Evolutionary conservation across 1,140 invertebrate genomes (phyloP), one percentile per base, ranked within the genome.

Genomic region (Drosophila albomicans): DNA sequence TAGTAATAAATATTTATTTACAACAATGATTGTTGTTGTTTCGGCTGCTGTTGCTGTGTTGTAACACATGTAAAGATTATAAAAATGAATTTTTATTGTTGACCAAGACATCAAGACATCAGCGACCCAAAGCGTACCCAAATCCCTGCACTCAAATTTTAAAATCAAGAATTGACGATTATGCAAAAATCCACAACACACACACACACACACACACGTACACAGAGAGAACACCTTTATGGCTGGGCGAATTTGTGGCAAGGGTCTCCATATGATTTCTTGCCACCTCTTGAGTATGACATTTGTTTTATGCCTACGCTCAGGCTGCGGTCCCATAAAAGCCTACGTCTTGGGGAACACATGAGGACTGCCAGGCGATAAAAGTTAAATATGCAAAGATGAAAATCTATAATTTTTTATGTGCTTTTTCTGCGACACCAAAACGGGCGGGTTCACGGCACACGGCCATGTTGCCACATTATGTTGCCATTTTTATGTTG

Each of bases 391-490:
- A 88, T 88, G 85, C 85, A 88, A 89, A 85, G 71, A 89, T 87
- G 84, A 74, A 88, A 89, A 85, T 89, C 85, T 88, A 88, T 88
- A 88, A 88, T 88, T 89, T 88, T 88, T 88, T 88, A 88, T 88
- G 82, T 52, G 80, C 66, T 69, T 59, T 71, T 70, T 62, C 64
- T 80, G 78, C 82, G 85, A 76, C 79, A 25, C 20, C 3, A 0
- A 25, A 70, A 46, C 65, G 68, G 66, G 28, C 49, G 28, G 30
- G 20, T 16, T 13, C 25, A 5, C 15, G 35, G 7, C 43, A 41
- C 11, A 41, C 11, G 8, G 32, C 48, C 54, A 61, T 59, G 69
- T 72, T 76, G 74, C 74, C 74, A 76, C 79, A 68, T 82, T 86
- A 86, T 86, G 82, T 75, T 67, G 78, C 65, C 65, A 68, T 74